Percentiles rank a stretch among this genome's conserved stretches.
phyloP scores from a whole-genome alignment of 2,888 invertebrate genomes.

The Lissonota sp. region DNA sequence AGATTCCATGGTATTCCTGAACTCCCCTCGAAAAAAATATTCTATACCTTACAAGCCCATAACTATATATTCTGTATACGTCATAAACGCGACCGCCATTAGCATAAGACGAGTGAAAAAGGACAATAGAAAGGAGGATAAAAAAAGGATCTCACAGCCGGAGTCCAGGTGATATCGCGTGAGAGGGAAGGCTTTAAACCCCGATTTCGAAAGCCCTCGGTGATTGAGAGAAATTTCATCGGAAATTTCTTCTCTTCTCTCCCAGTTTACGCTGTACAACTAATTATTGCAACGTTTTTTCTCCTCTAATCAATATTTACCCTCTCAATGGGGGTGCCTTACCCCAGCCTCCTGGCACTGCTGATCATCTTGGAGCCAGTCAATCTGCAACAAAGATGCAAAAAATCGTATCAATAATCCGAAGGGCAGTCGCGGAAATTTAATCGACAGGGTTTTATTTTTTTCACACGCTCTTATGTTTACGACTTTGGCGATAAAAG shows the following conservation, averaged over 20 bases:
- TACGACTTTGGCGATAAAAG: constrained; percentile 11
- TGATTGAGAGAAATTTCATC: neutral
- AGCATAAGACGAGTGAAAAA: constrained; percentile 49
- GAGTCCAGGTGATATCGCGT: constrained; percentile 56
- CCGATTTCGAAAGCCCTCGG: constrained; percentile 10
- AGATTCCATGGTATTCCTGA: constrained; percentile 60
- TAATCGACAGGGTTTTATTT: too few relatives aligned
- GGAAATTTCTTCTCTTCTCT: constrained; percentile 18
- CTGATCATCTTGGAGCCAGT: neutral
- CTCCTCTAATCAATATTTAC: constrained; percentile 53
- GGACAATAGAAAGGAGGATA: constrained; percentile 15
- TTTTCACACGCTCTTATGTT: too few relatives aligned
- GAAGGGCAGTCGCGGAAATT: too few relatives aligned
- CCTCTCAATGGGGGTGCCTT: constrained; percentile 22
- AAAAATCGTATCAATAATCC: constrained; percentile 7
- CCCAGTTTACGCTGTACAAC: constrained; percentile 10
- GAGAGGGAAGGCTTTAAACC: constrained; percentile 53
- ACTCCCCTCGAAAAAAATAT: constrained; percentile 28
- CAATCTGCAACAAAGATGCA: constrained; percentile 53
- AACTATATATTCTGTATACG: constrained; percentile 17
- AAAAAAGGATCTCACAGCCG: constrained; percentile 47
- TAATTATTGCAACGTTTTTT: constrained; percentile 16
- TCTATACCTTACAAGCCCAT: constrained; percentile 34
- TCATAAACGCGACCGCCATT: constrained; percentile 45
- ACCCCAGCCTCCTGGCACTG: neutral